A percentile compares a stretch with the other conserved stretches of the same genome.
Conservation (phyloP, 2,888 invertebrate species). For the Prenolepis imparis region DNA sequence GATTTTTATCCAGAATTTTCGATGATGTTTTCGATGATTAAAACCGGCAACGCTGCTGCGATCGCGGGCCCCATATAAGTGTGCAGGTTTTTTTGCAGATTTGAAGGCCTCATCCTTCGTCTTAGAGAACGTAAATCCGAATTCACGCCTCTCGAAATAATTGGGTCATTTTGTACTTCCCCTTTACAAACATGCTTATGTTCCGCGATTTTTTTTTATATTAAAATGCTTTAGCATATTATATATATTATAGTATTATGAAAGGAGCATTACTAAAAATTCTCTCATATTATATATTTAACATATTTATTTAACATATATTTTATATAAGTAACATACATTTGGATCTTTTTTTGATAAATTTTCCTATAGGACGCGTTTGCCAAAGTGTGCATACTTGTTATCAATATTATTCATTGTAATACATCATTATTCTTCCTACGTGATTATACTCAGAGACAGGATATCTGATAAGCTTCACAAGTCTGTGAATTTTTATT, state of each 20-base stretch:
- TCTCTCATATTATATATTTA: not conserved
- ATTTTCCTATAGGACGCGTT: not conserved
- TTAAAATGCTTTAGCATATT: not conserved
- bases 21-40: slow-evolving; percentile 38
- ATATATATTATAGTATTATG: too few relatives aligned
- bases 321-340: not conserved
- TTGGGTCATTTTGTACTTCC: slow-evolving; percentile 79
- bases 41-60: slow-evolving; percentile 69
- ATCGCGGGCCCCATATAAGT: slow-evolving; percentile 55
- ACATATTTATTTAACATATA: not conserved
- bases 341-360: not conserved
- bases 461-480: slow-evolving; percentile 50
- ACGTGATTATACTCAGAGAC: slow-evolving; percentile 32
- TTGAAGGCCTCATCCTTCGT: slow-evolving; percentile 81
- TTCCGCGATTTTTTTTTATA: not conserved
- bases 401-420: slow-evolving; percentile 50
- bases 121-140: slow-evolving; percentile 74
- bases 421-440: slow-evolving; percentile 23
- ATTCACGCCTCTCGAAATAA: slow-evolving; percentile 77
- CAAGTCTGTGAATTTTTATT: slow-evolving; percentile 18
- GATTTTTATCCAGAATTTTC: slow-evolving; percentile 44
- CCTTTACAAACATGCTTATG: not conserved
- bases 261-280: not conserved
- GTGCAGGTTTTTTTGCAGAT: slow-evolving; percentile 78
- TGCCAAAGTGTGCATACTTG: not conserved